phyloP scores from a whole-genome alignment of 1,140 invertebrate species.

The Cherax destructor region DNA sequence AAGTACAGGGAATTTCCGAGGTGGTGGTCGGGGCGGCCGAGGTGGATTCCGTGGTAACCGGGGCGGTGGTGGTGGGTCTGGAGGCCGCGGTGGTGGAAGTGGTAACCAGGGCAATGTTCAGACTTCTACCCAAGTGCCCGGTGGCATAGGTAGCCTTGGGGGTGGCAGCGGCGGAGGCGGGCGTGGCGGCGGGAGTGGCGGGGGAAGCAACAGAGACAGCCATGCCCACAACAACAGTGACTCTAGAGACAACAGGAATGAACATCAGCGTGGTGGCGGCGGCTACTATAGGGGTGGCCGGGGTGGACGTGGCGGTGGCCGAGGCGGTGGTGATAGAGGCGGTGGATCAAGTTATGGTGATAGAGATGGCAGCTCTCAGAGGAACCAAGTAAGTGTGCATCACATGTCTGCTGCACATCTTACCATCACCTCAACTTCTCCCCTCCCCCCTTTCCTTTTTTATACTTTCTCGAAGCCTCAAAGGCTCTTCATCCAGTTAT shows the following conservation, averaged over 20 bases:
- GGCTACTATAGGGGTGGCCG: conserved; percentile 50
- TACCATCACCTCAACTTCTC: too few species aligned
- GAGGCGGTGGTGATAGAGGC: conserved; percentile 23
- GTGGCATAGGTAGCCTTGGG: conserved; percentile 60
- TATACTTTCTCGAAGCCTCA: too few species aligned
- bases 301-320: conserved; percentile 13
- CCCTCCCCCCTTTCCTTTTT: too few species aligned
- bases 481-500: too few species aligned
- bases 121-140: conserved; percentile 42
- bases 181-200: conserved; percentile 27
- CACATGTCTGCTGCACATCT: too few species aligned
- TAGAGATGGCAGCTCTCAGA: background rate
- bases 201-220: conserved; percentile 36
- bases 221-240: background rate
- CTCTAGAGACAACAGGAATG: background rate
- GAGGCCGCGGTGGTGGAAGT: conserved; percentile 71
- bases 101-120: conserved; percentile 1
- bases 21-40: conserved; percentile 75
- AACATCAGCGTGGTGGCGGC: conserved; percentile 8
- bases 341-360: background rate
- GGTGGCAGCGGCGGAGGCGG: conserved; percentile 14
- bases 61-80: conserved; percentile 73
- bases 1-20: conserved; percentile 63
- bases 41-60: conserved; percentile 74
- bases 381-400: background rate